Base-by-base conservation (phyloP, 2,113 vertebrate genomes). In the Pandion haliaetus region DNA sequence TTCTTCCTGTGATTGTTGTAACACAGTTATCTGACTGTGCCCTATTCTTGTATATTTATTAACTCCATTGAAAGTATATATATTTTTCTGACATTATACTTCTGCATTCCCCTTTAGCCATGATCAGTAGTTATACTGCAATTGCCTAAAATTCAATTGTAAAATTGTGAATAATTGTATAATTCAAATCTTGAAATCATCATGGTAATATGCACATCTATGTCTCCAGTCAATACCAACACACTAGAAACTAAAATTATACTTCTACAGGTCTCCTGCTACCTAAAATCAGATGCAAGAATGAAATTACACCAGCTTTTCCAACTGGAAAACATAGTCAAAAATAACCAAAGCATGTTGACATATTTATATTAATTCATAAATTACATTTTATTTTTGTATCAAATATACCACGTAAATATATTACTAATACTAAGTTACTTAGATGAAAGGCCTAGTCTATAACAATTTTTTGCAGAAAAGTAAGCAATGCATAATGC, bases 351-450 rank as follows among this genome's bases (percentile, higher is more conserved):
- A 87, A 71, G 49, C 26, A 49, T 72, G 38, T 54, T 95, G 54
- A 88, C 45, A 81, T 93, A 92, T 55, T 93, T 88, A 80, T 17
- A 94, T 59, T 80, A 83, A 92, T 83, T 96, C 92, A 87, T 17
- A 96, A 94, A 90, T 79, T 82, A 83, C 19, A 65, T 24, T 36
- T 71, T 86, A 84, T 26, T 78, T 82, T 40, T 87, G 14, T 58
- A 95, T 40, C 40, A 86, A 97, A 94, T 88, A 85, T 21, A 86
- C 6, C 47, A 17, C 80, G 91, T 84, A 97, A 97, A 96, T 89
- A 85, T 93, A 96, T 93, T 34, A 95, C 69, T 92, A 90, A 63
- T n/a, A 93, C 17, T n/a, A 92, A 93, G 31, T 74, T 96, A 95
- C 96, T 93, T 93, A 94, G 73, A 54, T 0, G 7, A 91, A 93